Base-by-base conservation (phyloP, 2,113 vertebrate species). In the cat (Felis catus) region DNA sequence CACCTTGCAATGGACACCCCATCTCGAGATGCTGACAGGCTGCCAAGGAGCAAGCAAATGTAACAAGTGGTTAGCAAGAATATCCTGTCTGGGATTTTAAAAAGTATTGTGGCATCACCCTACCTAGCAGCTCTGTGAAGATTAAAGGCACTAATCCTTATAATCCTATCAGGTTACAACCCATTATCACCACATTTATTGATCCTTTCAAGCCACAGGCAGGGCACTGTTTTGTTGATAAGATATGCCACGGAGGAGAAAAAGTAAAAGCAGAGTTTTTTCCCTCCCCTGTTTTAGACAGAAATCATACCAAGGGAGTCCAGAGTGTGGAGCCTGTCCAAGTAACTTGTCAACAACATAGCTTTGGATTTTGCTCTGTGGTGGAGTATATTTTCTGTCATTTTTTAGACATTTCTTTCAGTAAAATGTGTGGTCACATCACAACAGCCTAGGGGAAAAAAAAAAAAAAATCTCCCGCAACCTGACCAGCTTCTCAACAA, bases 141-240 rank as follows among this genome's bases (percentile, higher is more conserved):
- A 98, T 66, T 97, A 96, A 97, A 93, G 86, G 68, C 81, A 78
- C 55, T 96, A 93, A 65, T 94, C 89, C 95, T 95, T 93, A 21
- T 89, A 97, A 68, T 45, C 68, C 13, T 91, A 79, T 97, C 65
- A 48, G 86, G 31, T 88, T 89, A 88, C 10, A 55, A 15, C 65
- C 5, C 61, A 63, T 94, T 96, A 82, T 65, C 97, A 58, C 95
- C 82, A 93, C 61, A 65, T 97, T 82, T 81, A 89, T 84, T 83
- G 11, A 82, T 68, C 53, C 58, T 82, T 96, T 95, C 55, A 97
- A 94, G 82, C 51, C 89, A 97, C 63, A 94, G 33, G 65, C 87
- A 81, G 19, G 27, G 55, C 68, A 71, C 16, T 73, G 18, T 90
- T 80, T 84, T 96, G n/a, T 23, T 86, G 93, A 85, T 23, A 89